Evolutionary conservation across 2,888 invertebrate species (phyloP).

Genomic region (Keiferia lycopersicella): DNA sequence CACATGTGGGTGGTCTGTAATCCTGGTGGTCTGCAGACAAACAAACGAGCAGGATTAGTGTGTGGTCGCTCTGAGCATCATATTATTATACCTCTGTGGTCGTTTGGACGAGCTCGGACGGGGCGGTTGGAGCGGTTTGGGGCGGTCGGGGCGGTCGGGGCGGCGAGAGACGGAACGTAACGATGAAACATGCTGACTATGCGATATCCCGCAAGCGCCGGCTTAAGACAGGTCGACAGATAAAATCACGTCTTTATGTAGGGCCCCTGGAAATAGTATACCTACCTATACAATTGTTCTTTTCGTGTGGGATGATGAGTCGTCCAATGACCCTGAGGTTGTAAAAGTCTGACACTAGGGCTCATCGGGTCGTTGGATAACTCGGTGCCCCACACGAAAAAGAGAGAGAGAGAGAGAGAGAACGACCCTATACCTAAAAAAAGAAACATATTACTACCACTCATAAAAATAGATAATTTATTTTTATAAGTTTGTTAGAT

Average conservation of each 20-base stretch:
- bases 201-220: background rate
- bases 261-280: background rate
- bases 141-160: background rate
- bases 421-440: no score
- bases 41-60: background rate
- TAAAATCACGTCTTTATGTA: background rate
- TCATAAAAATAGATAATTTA: no score
- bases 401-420: no score
- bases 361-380: no score
- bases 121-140: background rate
- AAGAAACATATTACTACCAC: no score
- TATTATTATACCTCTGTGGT: background rate
- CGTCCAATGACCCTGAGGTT: no score
- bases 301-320: no score
- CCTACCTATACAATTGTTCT: no score
- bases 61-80: background rate
- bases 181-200: background rate
- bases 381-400: no score
- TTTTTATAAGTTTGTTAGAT: no score
- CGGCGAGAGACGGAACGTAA: background rate
- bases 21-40: background rate
- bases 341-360: no score
- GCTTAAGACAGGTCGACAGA: background rate
- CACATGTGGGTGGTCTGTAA: background rate
- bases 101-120: background rate